Base-by-base conservation (phyloP, 2,797 vertebrate species). In the Ctenopoma multispine region DNA sequence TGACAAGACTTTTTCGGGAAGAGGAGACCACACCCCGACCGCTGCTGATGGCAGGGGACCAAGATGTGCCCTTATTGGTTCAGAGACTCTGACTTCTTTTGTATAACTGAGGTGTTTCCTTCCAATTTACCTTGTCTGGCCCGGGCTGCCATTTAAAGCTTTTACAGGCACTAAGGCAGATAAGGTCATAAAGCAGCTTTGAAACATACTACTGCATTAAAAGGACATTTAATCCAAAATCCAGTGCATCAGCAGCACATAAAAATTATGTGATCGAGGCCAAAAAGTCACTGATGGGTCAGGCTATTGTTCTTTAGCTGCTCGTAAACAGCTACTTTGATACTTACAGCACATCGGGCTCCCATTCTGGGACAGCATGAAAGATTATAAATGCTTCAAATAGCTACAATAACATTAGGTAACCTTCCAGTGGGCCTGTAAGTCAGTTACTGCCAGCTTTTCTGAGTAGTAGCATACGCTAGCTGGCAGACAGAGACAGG, bases 351-450 rank as follows among this genome's bases (percentile, higher is more conserved):
- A 85, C 80, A 69, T 71, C 0, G 15, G 77, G 73, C 63, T 76
- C 76, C 63, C 59, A 46, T 77, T 82, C 29, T 14, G 64, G 69
- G 62, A 36, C 77, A 65, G 63, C 54, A 15, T 51, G 40, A 69
- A 78, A 62, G 86, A 73, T 62, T 88, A 82, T 87, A 84, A 86
- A 89, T 69, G 69, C 87, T 69, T 69, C 83, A 87, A 88, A 92
- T 85, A 88, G 86, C 82, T 75, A 68, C 87, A 83, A 68, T 79
- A 86, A 76, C 74, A 80, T 86, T 71, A 85, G 83, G 72, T 84
- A 85, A 87, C 79, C 64, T 81, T 87, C 82, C 85, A 31, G 44
- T 60, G 81, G 83, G 58, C 81, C 75, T 17, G 51, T 78, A 34
- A 80, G 54, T 57, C 72, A 64, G 70, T 80, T 68, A 57, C 34